phyloP scores from a whole-genome alignment of 2,797 vertebrate genomes.

The Alcedo quadribrachys region DNA sequence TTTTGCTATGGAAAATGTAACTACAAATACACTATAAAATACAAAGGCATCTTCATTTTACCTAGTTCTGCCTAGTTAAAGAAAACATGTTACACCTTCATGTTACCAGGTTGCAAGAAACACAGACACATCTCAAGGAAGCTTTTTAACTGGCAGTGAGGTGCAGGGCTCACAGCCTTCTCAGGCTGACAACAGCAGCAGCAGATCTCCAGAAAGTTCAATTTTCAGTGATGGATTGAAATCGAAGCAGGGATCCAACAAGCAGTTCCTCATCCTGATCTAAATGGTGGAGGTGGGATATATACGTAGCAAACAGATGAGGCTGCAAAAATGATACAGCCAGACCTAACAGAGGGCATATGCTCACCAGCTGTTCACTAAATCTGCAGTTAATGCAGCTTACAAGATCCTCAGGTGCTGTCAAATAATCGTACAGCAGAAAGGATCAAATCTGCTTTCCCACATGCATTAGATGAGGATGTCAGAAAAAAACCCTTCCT shows the following conservation, averaged over 20 bases:
- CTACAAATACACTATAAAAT: background rate
- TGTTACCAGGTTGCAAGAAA: background rate
- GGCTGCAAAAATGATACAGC: slow-evolving; percentile 38
- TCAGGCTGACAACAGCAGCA: background rate
- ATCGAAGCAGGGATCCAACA: background rate
- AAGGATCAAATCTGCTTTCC: slow-evolving; percentile 28
- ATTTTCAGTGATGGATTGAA: background rate
- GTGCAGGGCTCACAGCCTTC: background rate
- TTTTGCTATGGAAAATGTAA: background rate
- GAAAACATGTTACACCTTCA: background rate
- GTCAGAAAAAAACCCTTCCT: background rate
- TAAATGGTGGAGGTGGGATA: slow-evolving; percentile 14
- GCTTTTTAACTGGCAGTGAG: background rate
- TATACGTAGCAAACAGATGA: slow-evolving; percentile 47
- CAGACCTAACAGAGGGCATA: slow-evolving; percentile 45
- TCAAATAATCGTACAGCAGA: slow-evolving; percentile 10
- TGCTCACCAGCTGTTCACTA: slow-evolving; percentile 54
- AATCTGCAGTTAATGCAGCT: slow-evolving; percentile 61
- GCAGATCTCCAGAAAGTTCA: background rate
- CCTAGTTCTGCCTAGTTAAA: background rate
- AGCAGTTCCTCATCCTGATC: background rate
- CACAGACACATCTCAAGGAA: background rate
- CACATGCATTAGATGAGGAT: slow-evolving; percentile 7
- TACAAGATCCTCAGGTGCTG: slow-evolving; percentile 54
- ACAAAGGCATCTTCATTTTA: background rate